Evolutionary conservation across 2,113 vertebrate species (phyloP).

Genomic region (Thunnus thynnus): DNA sequence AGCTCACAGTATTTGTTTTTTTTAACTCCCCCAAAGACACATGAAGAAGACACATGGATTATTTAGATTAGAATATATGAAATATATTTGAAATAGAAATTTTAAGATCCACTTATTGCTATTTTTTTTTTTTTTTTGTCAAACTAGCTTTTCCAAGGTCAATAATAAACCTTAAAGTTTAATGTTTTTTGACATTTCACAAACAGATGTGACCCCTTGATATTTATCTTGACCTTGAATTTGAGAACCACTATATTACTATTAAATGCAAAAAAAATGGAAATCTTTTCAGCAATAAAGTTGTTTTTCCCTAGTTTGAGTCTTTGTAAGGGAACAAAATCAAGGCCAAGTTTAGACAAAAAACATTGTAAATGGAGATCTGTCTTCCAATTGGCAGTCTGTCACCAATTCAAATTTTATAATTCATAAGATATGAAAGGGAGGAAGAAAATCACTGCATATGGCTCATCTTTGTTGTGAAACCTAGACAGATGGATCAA

Average conservation of each 20-base stretch:
- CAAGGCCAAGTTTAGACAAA: background rate
- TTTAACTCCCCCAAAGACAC: too few relatives aligned
- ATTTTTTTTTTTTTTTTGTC: too few relatives aligned
- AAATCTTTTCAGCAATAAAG: background rate
- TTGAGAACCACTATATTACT: too few relatives aligned
- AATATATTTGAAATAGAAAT: too few relatives aligned
- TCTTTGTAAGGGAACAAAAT: background rate
- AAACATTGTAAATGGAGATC: background rate
- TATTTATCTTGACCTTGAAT: too few relatives aligned
- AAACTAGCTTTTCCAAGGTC: too few relatives aligned
- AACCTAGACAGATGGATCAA: constrained; percentile 54
- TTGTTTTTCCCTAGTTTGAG: background rate
- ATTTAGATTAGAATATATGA: too few relatives aligned
- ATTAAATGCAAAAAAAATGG: too few relatives aligned
- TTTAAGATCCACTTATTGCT: too few relatives aligned
- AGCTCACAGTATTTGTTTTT: background rate
- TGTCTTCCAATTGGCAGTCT: constrained; percentile 8
- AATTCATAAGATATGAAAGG: constrained; percentile 4
- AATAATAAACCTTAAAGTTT: too few relatives aligned
- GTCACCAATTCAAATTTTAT: constrained; percentile 30
- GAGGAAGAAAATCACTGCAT: constrained; percentile 12
- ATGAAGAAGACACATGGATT: too few relatives aligned
- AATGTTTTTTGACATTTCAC: too few relatives aligned
- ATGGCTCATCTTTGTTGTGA: constrained; percentile 27
- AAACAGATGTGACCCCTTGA: background rate